Evolutionary conservation across 2,797 vertebrate genomes (phyloP).

Genomic region (Chaunax sp.): DNA sequence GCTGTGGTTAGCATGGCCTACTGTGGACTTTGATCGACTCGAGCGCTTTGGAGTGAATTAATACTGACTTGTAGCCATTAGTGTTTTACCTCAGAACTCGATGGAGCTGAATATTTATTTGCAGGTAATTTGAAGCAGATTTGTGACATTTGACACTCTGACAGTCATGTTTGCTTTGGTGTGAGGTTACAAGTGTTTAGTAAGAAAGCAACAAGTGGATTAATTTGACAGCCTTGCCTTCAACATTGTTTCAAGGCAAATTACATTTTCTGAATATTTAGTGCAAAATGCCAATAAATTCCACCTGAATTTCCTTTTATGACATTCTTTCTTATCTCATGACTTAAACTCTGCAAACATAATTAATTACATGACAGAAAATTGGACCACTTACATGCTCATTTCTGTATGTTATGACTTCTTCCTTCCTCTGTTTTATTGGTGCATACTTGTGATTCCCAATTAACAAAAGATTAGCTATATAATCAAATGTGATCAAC

Average conservation of each 20-base stretch:
- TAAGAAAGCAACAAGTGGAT: not conserved
- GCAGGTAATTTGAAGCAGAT: slow-evolving; percentile 43
- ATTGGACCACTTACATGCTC: not conserved
- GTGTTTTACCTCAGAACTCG: slow-evolving; percentile 23
- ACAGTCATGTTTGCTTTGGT: slow-evolving; percentile 17
- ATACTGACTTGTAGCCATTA: slow-evolving; percentile 44
- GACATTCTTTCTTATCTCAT: not conserved
- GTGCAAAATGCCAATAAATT: not conserved
- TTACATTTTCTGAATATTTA: not conserved
- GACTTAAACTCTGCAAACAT: not conserved
- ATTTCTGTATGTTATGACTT: not conserved
- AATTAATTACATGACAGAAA: not conserved
- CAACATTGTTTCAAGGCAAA: not conserved
- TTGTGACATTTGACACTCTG: slow-evolving; percentile 15
- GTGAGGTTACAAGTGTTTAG: slow-evolving; percentile 12
- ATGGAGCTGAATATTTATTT: slow-evolving; percentile 32
- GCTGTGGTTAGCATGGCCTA: slow-evolving; percentile 36
- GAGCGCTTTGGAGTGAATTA: slow-evolving; percentile 32
- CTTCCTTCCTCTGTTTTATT: slow-evolving; percentile 4
- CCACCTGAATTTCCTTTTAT: not conserved
- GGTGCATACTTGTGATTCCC: slow-evolving; percentile 7
- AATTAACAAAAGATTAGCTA: slow-evolving; percentile 33
- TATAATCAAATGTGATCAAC: slow-evolving; percentile 31
- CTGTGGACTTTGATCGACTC: slow-evolving; percentile 50
- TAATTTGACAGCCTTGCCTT: not conserved